Conservation (phyloP, 1,140 invertebrate species). For the Ruditapes philippinarum region DNA sequence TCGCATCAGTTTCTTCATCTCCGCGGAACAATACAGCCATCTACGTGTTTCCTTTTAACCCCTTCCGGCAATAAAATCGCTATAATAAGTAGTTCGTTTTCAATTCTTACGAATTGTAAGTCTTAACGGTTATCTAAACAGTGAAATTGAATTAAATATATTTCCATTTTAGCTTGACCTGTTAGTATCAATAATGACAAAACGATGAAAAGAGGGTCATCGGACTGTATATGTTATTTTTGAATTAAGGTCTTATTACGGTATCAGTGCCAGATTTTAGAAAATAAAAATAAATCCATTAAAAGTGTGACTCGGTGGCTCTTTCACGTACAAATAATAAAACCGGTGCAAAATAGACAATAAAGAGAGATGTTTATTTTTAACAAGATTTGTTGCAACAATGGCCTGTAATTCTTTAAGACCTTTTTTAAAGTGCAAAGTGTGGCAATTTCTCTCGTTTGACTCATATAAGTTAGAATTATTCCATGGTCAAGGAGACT, state of each 20-base stretch:
- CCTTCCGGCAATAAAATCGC: neutral
- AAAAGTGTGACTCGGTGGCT: neutral
- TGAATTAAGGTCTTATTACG: constrained; percentile 2
- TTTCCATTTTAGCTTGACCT: constrained; percentile 10
- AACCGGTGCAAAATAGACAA: neutral
- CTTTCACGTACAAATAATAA: constrained; percentile 36
- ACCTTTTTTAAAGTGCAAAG: too few species aligned
- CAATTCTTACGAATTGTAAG: neutral
- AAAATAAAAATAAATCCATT: constrained; percentile 5
- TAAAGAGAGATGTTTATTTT: neutral
- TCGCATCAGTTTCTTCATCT: constrained; percentile 26
- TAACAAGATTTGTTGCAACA: too few species aligned
- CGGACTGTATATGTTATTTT: constrained; percentile 33
- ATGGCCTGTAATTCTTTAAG: too few species aligned
- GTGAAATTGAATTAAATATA: constrained; percentile 13
- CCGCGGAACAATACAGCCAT: constrained; percentile 13
- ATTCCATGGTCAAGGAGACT: too few species aligned
- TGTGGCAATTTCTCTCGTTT: too few species aligned
- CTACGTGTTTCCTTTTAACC: neutral
- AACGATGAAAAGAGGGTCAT: neutral
- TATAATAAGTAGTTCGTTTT: constrained; percentile 24
- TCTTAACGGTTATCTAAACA: constrained; percentile 43
- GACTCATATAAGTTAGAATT: too few species aligned
- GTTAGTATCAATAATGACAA: constrained; percentile 19
- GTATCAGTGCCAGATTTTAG: neutral